phyloP scores from a whole-genome alignment of 53 echinoderm and acorn worm genomes.

The Paracentrotus lividus region DNA sequence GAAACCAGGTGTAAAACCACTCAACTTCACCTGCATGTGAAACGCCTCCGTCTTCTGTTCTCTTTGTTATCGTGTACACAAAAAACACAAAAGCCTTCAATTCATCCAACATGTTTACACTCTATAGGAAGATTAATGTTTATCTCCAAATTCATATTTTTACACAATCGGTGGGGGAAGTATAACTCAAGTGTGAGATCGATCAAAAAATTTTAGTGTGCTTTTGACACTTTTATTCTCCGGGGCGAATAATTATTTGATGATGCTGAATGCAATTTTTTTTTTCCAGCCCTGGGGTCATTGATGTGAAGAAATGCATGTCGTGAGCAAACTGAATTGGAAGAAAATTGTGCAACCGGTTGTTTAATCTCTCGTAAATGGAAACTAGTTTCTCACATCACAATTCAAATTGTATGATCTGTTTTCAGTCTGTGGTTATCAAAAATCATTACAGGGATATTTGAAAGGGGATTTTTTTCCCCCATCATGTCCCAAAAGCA shows the following conservation, averaged over 20 bases:
- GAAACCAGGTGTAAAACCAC: slow-evolving; percentile 50
- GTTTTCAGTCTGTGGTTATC: background rate
- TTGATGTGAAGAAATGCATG: slow-evolving; percentile 10
- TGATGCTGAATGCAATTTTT: slow-evolving; percentile 22
- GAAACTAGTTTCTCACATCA: slow-evolving; percentile 26
- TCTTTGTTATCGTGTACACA: background rate
- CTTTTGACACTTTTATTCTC: slow-evolving; percentile 31
- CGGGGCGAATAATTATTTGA: background rate
- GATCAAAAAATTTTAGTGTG: slow-evolving; percentile 9
- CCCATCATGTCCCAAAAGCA: background rate
- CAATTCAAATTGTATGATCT: background rate
- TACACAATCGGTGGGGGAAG: slow-evolving; percentile 20
- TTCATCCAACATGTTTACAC: slow-evolving; percentile 9
- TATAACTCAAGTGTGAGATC: slow-evolving; percentile 32
- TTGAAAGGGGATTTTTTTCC: background rate
- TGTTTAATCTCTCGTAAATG: background rate
- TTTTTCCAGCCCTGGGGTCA: background rate
- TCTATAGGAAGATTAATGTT: slow-evolving; percentile 55
- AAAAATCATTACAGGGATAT: background rate
- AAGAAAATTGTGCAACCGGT: slow-evolving; percentile 29
- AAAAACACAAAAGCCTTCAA: slow-evolving; percentile 17
- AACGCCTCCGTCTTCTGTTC: background rate
- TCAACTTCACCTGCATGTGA: slow-evolving; percentile 35
- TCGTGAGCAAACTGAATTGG: slow-evolving; percentile 4
- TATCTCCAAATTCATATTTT: slow-evolving; percentile 25